A percentile compares a stretch with the other conserved stretches of the same genome.
phyloP scores from a whole-genome alignment of 1,140 invertebrate species.

The Heliothis subflexa region DNA sequence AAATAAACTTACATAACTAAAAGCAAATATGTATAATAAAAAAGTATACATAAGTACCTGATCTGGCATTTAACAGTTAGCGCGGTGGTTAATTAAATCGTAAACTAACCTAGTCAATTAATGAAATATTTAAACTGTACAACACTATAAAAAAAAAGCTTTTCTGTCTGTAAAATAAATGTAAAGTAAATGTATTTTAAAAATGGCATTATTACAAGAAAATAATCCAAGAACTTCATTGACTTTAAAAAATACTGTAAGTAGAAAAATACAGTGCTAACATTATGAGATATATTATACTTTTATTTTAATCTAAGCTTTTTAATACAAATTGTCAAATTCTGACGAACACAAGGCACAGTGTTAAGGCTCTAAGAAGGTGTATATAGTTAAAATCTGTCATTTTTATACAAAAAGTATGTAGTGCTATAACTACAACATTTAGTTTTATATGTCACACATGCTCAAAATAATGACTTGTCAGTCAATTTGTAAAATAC shows the following conservation, averaged over 20 bases:
- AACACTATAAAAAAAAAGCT: no score
- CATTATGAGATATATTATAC: background rate
- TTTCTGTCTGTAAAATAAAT: no score
- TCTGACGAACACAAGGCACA: constrained; percentile 15
- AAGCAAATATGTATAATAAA: constrained; percentile 23
- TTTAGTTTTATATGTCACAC: no score
- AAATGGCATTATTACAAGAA: background rate
- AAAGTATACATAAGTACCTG: constrained; percentile 34
- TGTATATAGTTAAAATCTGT: background rate
- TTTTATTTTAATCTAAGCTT: background rate
- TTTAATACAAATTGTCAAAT: constrained; percentile 2
- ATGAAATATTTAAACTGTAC: background rate
- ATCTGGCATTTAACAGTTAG: background rate
- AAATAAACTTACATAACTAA: constrained; percentile 1
- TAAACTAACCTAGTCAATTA: background rate
- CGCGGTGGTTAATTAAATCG: constrained; percentile 3
- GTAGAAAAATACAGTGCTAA: background rate
- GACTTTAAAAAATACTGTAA: background rate
- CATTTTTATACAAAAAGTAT: constrained; percentile 1
- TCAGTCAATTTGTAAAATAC: no score
- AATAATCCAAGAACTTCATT: background rate
- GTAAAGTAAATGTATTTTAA: background rate
- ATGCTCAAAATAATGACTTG: no score
- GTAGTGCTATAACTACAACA: background rate
- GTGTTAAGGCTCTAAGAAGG: constrained; percentile 24